Evolutionary conservation across 1,140 invertebrate species (phyloP), one percentile per base, ranked within the genome.

Genomic region (Zaprionus ghesquierei): DNA sequence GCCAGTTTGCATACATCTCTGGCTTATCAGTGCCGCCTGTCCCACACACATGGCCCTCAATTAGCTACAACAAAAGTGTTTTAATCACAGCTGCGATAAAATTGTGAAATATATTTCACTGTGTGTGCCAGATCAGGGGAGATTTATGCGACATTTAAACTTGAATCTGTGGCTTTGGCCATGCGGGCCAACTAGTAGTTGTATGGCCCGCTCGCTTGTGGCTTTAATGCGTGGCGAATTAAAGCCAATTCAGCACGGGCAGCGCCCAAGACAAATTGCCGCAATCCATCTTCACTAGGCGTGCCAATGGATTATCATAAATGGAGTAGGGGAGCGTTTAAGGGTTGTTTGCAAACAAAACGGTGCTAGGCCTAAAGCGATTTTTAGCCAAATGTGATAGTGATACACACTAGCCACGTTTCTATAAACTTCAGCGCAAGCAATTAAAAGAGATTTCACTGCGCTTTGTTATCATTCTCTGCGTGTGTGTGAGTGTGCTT

Each of bases 81-180:
- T 51, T 69, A 65, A 69, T 77, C 64, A 69, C 65, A 56, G 29
- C 49, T 29, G 59, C 62, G 70, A 86, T 86, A 87, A 86, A 78
- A 68, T 56, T 55, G 66, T 70, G 59, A 75, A 69, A 75, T 75
- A 69, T 69, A 33, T 51, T 5, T 29, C 5, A n/a, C 13, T 38
- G n/a, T 5, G n/a, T 18, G 31, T 62, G 65, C 60, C 54, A 78
- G 55, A 12, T 15, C 35, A 20, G 13, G 22, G 4, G 54, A 73
- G 79, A 87, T 87, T 86, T 79, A 86, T 86, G 65, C 38, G 82
- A 73, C 71, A 70, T 69, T 81, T 76, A 60, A 72, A 81, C 82
- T 72, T 79, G 65, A 81, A 63, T 70, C 66, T 69, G 75, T 46
- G 73, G 51, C 22, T 63, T 22, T 51, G 49, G 33, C 23, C 35